Percentiles rank a stretch among this genome's conserved stretches.
Evolutionary conservation across 1,140 invertebrate genomes (phyloP).

Genomic region (Magallana ariakensis): DNA sequence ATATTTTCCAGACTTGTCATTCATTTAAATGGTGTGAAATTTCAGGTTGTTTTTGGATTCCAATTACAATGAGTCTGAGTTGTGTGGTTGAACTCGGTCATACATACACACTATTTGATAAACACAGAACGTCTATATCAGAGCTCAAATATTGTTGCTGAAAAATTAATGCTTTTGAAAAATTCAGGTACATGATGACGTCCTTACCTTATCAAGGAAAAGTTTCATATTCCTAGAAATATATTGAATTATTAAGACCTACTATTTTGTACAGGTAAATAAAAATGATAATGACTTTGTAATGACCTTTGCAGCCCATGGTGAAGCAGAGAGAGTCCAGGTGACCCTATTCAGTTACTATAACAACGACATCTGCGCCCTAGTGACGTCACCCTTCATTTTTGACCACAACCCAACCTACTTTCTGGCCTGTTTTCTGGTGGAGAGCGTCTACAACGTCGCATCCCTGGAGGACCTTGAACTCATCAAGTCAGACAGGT

Average conservation of each 20-base stretch:
- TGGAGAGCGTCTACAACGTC: conserved; percentile 68
- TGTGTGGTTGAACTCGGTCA: no score
- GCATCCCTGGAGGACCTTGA: conserved; percentile 69
- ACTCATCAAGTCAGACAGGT: conserved; percentile 68
- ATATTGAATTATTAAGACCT: background rate
- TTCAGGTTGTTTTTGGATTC: background rate
- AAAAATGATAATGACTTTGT: background rate
- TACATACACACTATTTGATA: background rate
- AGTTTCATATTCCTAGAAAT: background rate
- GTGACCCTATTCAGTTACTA: conserved; percentile 55
- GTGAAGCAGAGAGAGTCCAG: conserved; percentile 55
- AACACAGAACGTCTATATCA: no score
- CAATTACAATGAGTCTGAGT: no score
- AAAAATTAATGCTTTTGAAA: no score
- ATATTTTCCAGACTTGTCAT: background rate
- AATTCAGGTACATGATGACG: no score
- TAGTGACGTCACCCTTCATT: conserved; percentile 57
- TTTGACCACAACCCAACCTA: conserved; percentile 67
- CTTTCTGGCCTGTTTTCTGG: conserved; percentile 67
- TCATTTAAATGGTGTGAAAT: background rate
- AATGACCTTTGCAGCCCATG: conserved; percentile 56
- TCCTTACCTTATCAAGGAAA: no score
- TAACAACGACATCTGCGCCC: conserved; percentile 43
- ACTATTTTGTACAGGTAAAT: background rate
- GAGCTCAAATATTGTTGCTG: no score